Base-by-base conservation (phyloP, 2,797 vertebrate genomes). In the Pteropus rufus region DNA sequence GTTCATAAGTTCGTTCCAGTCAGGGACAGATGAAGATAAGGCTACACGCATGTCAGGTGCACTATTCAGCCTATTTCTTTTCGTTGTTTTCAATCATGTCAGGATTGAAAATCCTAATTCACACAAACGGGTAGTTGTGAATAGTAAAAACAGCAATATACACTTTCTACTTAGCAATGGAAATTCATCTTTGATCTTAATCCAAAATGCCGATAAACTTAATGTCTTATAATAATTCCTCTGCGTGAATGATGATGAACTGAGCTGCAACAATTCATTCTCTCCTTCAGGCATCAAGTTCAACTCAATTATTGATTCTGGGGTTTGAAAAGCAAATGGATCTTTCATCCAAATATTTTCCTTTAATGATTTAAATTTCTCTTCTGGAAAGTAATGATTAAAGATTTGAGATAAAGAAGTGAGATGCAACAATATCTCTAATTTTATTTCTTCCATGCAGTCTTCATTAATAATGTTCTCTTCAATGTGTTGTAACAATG, bases 111-210 rank as follows among this genome's bases (percentile, higher is more conserved):
- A 92, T 84, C 84, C 84, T 83, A 94, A 14, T 73, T 96, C 89
- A 83, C 84, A 94, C 54, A 88, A 88, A 79, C 31, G 77, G 34
- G 92, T 92, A 84, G 46, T 52, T 92, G 79, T 94, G 65, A 96
- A 96, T 10, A 84, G 83, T 56, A 92, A 24, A 60, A 92, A 67
- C 3, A 88, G 77, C 56, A 79, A 79, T 84, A 94, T 73, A 52
- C 79, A 88, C 70, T 92, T 96, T n/a, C 70, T 92, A 69, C 88
- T 95, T 52, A 95, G 92, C 49, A 95, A 81, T 54, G 89, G 87
- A 83, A 83, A 93, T 60, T 93, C 77, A 87, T 73, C 94, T 79
- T 87, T 65, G 73, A 95, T 82, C 52, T 93, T 87, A 87, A 91
- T 83, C 70, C 77, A 96, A 83, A 91, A 91, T 79, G 93, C 77